phyloP scores from a whole-genome alignment of 2,797 vertebrate genomes.

The Halcyon leucocephala region DNA sequence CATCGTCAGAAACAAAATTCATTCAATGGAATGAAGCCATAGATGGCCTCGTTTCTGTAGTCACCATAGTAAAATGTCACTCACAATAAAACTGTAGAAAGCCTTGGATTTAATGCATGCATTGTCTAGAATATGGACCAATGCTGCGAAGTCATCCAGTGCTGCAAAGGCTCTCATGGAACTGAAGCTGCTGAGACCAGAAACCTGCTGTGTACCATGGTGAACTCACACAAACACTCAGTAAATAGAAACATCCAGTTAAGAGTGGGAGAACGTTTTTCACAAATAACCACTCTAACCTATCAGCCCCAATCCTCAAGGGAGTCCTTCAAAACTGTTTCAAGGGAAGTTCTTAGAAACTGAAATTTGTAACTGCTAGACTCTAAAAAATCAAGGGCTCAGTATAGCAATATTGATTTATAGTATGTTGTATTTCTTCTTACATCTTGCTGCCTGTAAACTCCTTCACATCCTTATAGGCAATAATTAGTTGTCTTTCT shows the following conservation, averaged over 20 bases:
- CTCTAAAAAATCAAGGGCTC: slow-evolving; percentile 1
- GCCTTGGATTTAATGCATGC: neutral
- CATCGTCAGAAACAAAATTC: neutral
- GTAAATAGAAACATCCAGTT: neutral
- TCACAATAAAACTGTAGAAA: neutral
- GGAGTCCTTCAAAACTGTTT: slow-evolving; percentile 9
- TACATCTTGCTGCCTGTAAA: neutral
- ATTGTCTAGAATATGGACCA: neutral
- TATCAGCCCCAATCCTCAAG: slow-evolving; percentile 14
- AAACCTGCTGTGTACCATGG: neutral
- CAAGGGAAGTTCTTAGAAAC: neutral
- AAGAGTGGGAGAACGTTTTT: neutral
- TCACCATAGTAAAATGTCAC: neutral
- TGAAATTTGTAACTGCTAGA: slow-evolving; percentile 2
- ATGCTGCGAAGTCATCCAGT: neutral
- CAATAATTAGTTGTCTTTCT: neutral
- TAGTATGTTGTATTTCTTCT: neutral
- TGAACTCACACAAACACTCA: neutral
- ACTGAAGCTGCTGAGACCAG: neutral
- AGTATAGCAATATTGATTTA: neutral
- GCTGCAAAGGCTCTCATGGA: neutral
- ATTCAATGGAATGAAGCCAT: neutral
- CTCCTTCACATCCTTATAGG: neutral
- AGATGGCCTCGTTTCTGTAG: neutral
- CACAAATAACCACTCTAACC: neutral